Base-by-base conservation (phyloP, 2,888 invertebrate genomes). In the Trypoxylon attenuatum region DNA sequence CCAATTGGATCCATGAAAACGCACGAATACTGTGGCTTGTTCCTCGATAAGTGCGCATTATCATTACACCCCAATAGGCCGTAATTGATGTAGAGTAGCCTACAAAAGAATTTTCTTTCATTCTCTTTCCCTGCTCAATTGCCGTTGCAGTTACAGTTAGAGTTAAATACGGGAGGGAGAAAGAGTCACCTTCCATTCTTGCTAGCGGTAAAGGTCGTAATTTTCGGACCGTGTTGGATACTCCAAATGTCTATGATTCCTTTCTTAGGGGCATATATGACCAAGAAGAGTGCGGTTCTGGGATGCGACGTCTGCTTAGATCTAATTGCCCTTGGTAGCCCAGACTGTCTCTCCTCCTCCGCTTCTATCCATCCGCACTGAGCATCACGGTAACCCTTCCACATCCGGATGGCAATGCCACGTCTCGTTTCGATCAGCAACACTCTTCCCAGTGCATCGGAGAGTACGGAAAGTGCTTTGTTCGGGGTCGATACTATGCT, bases 301-400 rank as follows among this genome's bases (percentile, higher is more conserved):
- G 91, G 88, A 49, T 88, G 88, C 0, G 46, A 16, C 18, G 59
- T 43, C 27, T 69, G 58, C 53, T 55, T 71, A 58, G 54, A 72
- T 66, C 71, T 82, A 38, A 60, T 56, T 13, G 39, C 61, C 33
- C 55, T 76, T 5, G 66, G 71, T 29, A 50, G 25, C 41, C 66
- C 50, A 10, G 72, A 62, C 54, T 82, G 85, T 61, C 86, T 87
- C 65, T 91, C 91, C 81, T 95, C 94, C 25, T 90, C 89, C 0
- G 95, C 94, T 87, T 96, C 94, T 39, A 98, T 89, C 91, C 98
- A 99, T 1, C 95, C 96, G 84, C 97, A 96, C 84, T 98, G 95
- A 0, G 98, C 98, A 84, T 98, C 96, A 50, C 98, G 90, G 86
- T 97, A 99, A 2, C 99, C 98, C 89, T 98, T 98, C 91, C 97